phyloP scores from a whole-genome alignment of 2,888 invertebrate species.

The Drosophila prolongata region DNA sequence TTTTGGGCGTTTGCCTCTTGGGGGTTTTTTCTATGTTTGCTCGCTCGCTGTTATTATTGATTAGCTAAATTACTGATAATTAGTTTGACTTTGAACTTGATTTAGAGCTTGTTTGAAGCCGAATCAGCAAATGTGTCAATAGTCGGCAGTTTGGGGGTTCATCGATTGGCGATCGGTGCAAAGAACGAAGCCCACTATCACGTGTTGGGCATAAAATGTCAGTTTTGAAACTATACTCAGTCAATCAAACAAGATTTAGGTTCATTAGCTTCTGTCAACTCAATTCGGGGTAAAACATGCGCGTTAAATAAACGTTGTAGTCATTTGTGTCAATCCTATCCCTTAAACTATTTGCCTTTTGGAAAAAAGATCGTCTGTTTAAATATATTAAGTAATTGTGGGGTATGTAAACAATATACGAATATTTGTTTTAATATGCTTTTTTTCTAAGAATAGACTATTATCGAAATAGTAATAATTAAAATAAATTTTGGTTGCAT shows the following conservation, averaged over 20 bases:
- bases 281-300: not conserved
- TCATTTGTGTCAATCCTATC: not conserved
- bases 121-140: slow-evolving; percentile 47
- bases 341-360: too few relatives aligned
- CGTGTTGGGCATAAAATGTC: slow-evolving; percentile 2
- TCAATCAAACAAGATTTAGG: slow-evolving; percentile 1
- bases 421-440: too few relatives aligned
- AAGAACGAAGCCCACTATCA: slow-evolving; percentile 11
- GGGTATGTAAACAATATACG: too few relatives aligned
- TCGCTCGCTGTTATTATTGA: slow-evolving; percentile 53
- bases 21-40: slow-evolving; percentile 29
- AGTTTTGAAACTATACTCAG: slow-evolving; percentile 6
- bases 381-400: too few relatives aligned
- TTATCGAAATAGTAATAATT: too few relatives aligned
- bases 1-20: slow-evolving; percentile 38
- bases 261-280: slow-evolving; percentile 1
- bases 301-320: not conserved
- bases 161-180: slow-evolving; percentile 2
- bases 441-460: too few relatives aligned
- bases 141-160: slow-evolving; percentile 20
- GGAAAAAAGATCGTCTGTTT: too few relatives aligned
- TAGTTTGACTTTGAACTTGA: slow-evolving; percentile 79
- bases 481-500: too few relatives aligned
- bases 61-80: slow-evolving; percentile 73
- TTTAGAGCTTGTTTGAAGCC: slow-evolving; percentile 67